These are phyloP conservation scores for Brevimyrus niger DNA, from an alignment of 2,113 vertebrate species.

Conservation along the genomic window DNA sequence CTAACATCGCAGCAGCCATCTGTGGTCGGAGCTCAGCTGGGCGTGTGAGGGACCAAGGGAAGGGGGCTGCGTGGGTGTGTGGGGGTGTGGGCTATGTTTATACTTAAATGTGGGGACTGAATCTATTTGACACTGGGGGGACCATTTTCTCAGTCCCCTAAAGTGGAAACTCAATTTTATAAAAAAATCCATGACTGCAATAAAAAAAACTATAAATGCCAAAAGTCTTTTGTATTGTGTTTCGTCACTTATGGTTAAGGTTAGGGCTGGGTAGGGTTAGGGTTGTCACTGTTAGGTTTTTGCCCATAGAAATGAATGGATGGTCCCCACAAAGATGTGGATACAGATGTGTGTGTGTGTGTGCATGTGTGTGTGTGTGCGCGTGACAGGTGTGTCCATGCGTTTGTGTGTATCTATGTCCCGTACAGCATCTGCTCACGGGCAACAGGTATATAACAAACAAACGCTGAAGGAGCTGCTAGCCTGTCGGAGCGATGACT, in stretches of 20 bases:
- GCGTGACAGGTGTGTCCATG: not conserved
- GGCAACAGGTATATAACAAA: not conserved
- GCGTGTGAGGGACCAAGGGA: conserved; percentile 23
- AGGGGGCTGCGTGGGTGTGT: not conserved
- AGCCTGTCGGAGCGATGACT: not conserved
- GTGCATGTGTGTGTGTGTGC: not conserved
- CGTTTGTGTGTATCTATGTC: not conserved
- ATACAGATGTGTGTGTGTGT: no score
- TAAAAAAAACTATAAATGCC: no score
- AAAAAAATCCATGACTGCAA: no score
- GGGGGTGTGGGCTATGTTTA: not conserved
- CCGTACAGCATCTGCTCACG: not conserved
- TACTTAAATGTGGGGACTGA: not conserved
- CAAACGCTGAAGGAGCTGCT: not conserved
- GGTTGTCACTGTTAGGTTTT: no score
- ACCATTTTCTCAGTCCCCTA: not conserved
- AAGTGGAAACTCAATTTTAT: not conserved
- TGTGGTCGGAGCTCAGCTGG: conserved; percentile 24
- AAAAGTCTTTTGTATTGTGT: no score
- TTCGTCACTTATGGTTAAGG: no score
- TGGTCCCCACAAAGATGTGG: no score
- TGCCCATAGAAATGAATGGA: no score
- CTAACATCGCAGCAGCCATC: conserved; percentile 36
- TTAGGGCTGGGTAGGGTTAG: no score
- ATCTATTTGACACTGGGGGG: no score